phyloP scores from a whole-genome alignment of 2,797 vertebrate genomes.

The Brachyrhaphis roseni region DNA sequence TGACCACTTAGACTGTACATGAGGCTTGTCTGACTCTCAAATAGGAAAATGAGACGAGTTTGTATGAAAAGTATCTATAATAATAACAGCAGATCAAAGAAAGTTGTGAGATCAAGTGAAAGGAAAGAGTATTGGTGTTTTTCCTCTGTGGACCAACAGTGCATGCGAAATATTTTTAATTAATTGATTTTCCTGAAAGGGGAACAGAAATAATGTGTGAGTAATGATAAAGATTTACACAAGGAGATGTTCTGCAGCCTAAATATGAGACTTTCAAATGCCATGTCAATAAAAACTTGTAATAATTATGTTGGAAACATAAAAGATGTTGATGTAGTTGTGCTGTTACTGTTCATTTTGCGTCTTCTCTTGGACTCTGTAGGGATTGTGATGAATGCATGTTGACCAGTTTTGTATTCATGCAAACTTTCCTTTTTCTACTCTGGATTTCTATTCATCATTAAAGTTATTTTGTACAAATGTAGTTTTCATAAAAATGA shows the following conservation, averaged over 20 bases:
- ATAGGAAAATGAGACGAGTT: not conserved
- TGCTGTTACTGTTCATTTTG: constrained; percentile 27
- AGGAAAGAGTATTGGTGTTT: not conserved
- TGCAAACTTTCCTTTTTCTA: constrained; percentile 46
- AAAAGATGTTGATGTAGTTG: constrained; percentile 14
- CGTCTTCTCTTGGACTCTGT: not conserved
- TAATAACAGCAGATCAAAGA: not conserved
- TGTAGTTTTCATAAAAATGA: constrained; percentile 63
- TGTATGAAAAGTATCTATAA: not conserved
- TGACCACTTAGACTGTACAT: not conserved
- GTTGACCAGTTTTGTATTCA: constrained; percentile 28
- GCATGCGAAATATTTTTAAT: not conserved
- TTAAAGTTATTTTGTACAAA: constrained; percentile 78
- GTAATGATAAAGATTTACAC: not conserved
- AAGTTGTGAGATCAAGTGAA: constrained; percentile 8
- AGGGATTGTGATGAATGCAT: constrained; percentile 5
- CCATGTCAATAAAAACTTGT: not conserved
- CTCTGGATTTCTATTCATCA: constrained; percentile 52
- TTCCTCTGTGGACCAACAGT: constrained; percentile 32
- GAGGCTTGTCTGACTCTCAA: constrained; percentile 7
- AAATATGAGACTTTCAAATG: not conserved
- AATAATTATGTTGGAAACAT: constrained; percentile 11
- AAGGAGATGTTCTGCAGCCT: not conserved
- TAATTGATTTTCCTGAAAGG: not conserved
- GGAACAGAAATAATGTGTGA: not conserved